Evolutionary conservation across 2,113 vertebrate genomes (phyloP), one percentile per base, ranked within the genome.

Genomic region (Petrocephalus microphthalmus): DNA sequence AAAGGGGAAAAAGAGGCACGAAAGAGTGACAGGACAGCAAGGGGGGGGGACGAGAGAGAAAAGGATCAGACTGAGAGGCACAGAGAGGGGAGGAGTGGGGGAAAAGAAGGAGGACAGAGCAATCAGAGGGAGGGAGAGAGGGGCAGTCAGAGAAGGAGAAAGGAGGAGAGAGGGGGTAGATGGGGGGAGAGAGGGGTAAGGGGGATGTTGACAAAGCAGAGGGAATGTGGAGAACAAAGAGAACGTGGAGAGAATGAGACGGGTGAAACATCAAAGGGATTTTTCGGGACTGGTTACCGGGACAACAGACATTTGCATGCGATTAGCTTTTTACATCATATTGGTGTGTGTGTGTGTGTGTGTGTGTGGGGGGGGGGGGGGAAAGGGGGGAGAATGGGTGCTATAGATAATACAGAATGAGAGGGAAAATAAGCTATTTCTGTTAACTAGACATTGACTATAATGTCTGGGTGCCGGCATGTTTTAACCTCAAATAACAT

Each of bases 271-370:
- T 96, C 95, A 96, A 96, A 96, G 95, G 95, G 95, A 96, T 96
- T 95, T 96, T 96, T 96, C 93, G 94, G 93, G 93, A 93, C 95
- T 92, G 93, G 95, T 96, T 96, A 96, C 95, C 95, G 95, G 95
- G 95, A 96, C 95, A 95, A 96, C 95, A 96, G 95, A 95, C 95
- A 96, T 96, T 96, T 96, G 95, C 95, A 96, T 96, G 95, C 94
- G 95, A 96, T 96, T 96, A 96, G 95, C 94, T 95, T 95, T 95
- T 95, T 96, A 96, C 95, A 96, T 96, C 94, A 95, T 95, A 95
- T 96, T 95, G 95, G 93, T 94, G 84, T 85, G 84, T 85, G 84
- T 85, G 84, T 85, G 82, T 84, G 82, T 84, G 82, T 81, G 74
- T 78, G 71, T 42, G 71, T n/a, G n/a, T n/a, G 0, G 33, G 2